Evolutionary conservation across 1,140 invertebrate genomes (phyloP).

Genomic region (Monochamus saltuarius): DNA sequence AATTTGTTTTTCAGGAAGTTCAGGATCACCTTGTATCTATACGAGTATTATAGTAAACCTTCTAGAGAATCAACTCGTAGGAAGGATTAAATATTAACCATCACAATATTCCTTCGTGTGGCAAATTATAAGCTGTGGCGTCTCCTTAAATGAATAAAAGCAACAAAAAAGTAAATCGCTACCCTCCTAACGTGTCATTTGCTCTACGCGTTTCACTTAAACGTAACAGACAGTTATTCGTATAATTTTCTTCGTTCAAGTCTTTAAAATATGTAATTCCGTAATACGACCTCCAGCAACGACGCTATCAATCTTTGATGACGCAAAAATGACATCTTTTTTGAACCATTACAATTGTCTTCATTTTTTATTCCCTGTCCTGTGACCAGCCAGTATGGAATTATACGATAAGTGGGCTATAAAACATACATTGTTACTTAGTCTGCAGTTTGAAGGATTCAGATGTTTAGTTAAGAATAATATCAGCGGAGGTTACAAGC

Average conservation of each 20-base stretch:
- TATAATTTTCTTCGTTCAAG: slow-evolving; percentile 8
- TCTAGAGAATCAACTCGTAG: no score
- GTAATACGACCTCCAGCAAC: not conserved
- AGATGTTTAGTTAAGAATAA: no score
- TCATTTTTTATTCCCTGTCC: no score
- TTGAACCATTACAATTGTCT: not conserved
- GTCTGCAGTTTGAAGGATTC: no score
- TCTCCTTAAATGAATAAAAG: slow-evolving; percentile 12
- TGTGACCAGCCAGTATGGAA: no score
- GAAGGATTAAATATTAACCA: no score
- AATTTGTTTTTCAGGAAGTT: no score
- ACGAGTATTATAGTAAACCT: no score
- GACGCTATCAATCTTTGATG: slow-evolving; percentile 3
- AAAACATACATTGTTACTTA: no score
- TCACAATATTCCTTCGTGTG: not conserved
- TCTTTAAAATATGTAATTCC: slow-evolving; percentile 13
- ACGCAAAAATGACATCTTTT: slow-evolving; percentile 9
- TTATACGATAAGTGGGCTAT: no score
- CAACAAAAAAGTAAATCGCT: slow-evolving; percentile 8
- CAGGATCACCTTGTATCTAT: no score
- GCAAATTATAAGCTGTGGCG: not conserved
- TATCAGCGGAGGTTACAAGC: no score
- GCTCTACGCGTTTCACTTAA: slow-evolving; percentile 6
- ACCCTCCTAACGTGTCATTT: slow-evolving; percentile 5
- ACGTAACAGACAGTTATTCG: slow-evolving; percentile 5